Conservation (phyloP, 2,797 vertebrate genomes). For the Aeoliscus strigatus region DNA sequence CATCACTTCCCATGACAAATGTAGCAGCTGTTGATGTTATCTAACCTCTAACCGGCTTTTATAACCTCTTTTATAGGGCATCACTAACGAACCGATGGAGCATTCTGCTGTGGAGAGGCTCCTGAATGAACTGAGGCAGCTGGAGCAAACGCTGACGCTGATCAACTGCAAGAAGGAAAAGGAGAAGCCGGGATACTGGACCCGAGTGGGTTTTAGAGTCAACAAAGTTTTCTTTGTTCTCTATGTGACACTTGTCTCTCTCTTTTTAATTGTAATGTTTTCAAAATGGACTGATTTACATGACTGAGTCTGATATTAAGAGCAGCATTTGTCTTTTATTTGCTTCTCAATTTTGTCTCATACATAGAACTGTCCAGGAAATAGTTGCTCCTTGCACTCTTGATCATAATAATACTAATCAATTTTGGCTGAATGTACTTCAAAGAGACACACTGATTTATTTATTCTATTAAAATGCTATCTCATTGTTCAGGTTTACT, state of each 20-base stretch:
- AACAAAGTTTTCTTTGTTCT: conserved; percentile 50
- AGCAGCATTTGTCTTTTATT: too few relatives aligned
- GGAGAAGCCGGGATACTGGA: conserved; percentile 46
- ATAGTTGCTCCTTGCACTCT: too few relatives aligned
- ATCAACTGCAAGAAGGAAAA: conserved; percentile 10
- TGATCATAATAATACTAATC: too few relatives aligned
- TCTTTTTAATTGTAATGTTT: conserved; percentile 53
- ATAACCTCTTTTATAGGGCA: conserved; percentile 27
- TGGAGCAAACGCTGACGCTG: conserved; percentile 33
- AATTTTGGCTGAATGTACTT: too few relatives aligned
- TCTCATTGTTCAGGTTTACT: too few relatives aligned
- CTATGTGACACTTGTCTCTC: conserved; percentile 27
- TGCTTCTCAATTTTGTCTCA: too few relatives aligned
- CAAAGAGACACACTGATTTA: too few relatives aligned
- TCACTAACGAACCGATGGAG: conserved; percentile 4
- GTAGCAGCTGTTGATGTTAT: too few relatives aligned
- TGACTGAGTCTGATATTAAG: too few relatives aligned
- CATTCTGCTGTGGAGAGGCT: conserved; percentile 27
- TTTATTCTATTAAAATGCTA: too few relatives aligned
- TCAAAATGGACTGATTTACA: too few relatives aligned
- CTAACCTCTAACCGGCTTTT: not conserved
- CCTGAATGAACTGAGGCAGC: conserved; percentile 36
- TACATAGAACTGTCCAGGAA: too few relatives aligned
- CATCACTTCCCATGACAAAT: not conserved
- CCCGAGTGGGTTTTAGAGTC: conserved; percentile 35